Evolutionary conservation across 2,113 vertebrate genomes (phyloP).

Genomic region (Zootoca vivipara): DNA sequence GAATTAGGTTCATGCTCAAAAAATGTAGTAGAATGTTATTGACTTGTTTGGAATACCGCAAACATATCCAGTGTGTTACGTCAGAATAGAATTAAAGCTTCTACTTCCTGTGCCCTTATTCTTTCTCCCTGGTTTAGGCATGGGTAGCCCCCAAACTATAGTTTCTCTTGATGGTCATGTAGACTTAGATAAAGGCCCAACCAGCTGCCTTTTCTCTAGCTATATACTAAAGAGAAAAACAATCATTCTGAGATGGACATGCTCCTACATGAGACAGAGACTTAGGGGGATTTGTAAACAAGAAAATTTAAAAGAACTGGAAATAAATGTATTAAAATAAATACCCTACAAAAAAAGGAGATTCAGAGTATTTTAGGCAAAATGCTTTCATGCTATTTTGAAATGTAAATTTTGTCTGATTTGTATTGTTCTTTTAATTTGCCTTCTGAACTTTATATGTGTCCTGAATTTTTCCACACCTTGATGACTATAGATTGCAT

Average conservation of each 20-base stretch:
- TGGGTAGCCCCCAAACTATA: constrained; percentile 67
- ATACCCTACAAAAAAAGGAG: constrained; percentile 69
- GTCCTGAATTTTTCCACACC: constrained; percentile 85
- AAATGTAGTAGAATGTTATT: constrained; percentile 74
- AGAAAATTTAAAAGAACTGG: constrained; percentile 70
- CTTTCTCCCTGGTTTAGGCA: constrained; percentile 69
- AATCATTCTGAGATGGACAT: constrained; percentile 73
- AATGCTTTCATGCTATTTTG: constrained; percentile 85
- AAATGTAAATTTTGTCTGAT: constrained; percentile 86
- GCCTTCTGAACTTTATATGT: constrained; percentile 86
- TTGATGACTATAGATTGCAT: constrained; percentile 85
- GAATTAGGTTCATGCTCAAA: constrained; percentile 75
- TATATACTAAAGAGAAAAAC: constrained; percentile 76
- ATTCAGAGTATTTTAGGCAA: constrained; percentile 82
- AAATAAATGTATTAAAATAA: constrained; percentile 70
- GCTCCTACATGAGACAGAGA: constrained; percentile 80
- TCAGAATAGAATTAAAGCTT: constrained; percentile 69
- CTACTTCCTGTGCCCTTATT: constrained; percentile 66
- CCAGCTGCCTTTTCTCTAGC: constrained; percentile 77
- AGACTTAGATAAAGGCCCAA: constrained; percentile 71
- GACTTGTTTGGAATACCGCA: constrained; percentile 65
- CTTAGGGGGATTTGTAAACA: constrained; percentile 78
- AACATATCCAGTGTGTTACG: constrained; percentile 71
- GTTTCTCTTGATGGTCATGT: constrained; percentile 74
- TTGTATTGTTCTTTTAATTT: constrained; percentile 86